Evolutionary conservation across 2,888 invertebrate genomes (phyloP).

Genomic region (Caenorhabditis zanzibari): DNA sequence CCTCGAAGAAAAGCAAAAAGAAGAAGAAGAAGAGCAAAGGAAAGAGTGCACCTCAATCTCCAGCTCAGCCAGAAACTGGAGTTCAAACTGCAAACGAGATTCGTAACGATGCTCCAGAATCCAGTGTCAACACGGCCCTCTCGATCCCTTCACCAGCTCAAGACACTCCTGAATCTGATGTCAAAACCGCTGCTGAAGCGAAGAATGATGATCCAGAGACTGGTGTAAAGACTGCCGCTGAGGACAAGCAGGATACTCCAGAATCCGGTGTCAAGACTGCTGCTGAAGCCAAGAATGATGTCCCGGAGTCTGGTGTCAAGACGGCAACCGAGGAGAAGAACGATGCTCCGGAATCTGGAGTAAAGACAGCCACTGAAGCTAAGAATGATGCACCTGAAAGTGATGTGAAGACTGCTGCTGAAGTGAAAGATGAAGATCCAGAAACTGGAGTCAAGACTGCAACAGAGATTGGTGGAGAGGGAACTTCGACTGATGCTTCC

Average conservation of each 20-base stretch:
- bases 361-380: constrained; percentile 29
- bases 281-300: constrained; percentile 9
- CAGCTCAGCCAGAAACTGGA: constrained; percentile 15
- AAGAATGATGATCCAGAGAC: constrained; percentile 41
- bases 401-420: constrained; percentile 38
- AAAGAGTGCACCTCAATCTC: constrained; percentile 19
- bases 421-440: constrained; percentile 28
- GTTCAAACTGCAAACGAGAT: not conserved
- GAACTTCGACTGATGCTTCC: constrained; percentile 26
- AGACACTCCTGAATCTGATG: constrained; percentile 40
- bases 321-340: constrained; percentile 29
- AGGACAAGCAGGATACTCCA: not conserved
- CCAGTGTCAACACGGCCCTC: constrained; percentile 24
- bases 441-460: constrained; percentile 48
- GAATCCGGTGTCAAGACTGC: constrained; percentile 43
- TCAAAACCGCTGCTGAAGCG: constrained; percentile 40
- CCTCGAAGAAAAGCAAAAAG: constrained; percentile 26
- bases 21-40: constrained; percentile 43
- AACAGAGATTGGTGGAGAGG: not conserved
- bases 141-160: constrained; percentile 27
- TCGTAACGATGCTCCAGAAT: constrained; percentile 44
- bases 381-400: constrained; percentile 29
- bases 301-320: constrained; percentile 49
- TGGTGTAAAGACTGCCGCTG: constrained; percentile 37
- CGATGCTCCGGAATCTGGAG: constrained; percentile 45